Conservation (phyloP, 2,888 invertebrate genomes). For the Mythimna ferrago region DNA sequence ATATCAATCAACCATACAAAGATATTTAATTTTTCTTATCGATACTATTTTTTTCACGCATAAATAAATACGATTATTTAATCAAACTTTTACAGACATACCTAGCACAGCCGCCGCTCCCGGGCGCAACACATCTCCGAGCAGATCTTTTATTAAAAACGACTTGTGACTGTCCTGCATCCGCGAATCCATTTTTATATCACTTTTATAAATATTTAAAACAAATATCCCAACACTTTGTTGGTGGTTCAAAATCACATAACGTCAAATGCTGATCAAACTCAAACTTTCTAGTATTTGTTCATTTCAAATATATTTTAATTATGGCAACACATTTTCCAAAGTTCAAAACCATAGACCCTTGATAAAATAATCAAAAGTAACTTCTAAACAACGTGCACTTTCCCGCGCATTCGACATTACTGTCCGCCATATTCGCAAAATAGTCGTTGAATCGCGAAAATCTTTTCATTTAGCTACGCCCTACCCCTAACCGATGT, state of each 20-base stretch:
- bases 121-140: conserved; percentile 93
- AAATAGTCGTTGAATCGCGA: conserved; percentile 84
- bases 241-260: conserved; percentile 17
- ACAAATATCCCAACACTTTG: neutral
- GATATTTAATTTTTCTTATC: too few species aligned
- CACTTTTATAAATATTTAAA: conserved; percentile 11
- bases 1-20: neutral
- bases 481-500: conserved; percentile 87
- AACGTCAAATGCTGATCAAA: conserved; percentile 2
- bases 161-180: conserved; percentile 94
- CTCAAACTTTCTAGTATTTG: neutral
- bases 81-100: conserved; percentile 50
- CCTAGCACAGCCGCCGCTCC: conserved; percentile 69
- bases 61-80: neutral
- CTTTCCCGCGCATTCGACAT: conserved; percentile 84
- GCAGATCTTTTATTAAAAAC: conserved; percentile 95
- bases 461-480: conserved; percentile 89
- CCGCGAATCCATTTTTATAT: conserved; percentile 72
- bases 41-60: neutral
- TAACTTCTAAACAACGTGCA: conserved; percentile 69
- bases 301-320: neutral
- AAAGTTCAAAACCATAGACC: neutral
- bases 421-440: conserved; percentile 87
- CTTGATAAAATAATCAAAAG: conserved; percentile 17
- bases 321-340: neutral